phyloP scores from a whole-genome alignment of 2,797 vertebrate species.

The Acanthurus leucopareius region DNA sequence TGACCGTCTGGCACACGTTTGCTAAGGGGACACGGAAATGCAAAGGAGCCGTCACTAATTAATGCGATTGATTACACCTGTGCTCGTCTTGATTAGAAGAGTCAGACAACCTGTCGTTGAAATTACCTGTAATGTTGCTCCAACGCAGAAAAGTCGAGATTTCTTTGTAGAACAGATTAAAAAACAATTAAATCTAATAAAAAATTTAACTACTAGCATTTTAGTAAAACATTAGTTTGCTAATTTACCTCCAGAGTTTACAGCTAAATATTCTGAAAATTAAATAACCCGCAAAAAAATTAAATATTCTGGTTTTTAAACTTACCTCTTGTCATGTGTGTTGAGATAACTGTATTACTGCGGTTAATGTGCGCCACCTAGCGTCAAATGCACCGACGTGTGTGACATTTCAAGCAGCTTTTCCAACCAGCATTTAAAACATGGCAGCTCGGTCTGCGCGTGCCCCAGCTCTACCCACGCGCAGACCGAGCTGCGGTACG shows the following conservation, averaged over 20 bases:
- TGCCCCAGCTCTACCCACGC: background rate
- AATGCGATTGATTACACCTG: conserved; percentile 23
- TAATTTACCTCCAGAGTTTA: background rate
- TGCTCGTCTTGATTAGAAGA: background rate
- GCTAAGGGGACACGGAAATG: background rate
- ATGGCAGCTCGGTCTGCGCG: conserved; percentile 15
- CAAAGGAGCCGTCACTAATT: background rate
- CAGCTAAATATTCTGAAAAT: background rate
- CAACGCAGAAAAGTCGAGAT: background rate
- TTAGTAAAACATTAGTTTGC: background rate
- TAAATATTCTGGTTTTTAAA: background rate
- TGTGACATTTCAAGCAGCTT: background rate
- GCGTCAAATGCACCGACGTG: conserved; percentile 4
- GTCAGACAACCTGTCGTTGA: background rate
- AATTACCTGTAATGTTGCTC: background rate
- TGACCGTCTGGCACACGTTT: background rate
- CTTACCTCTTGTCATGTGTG: background rate
- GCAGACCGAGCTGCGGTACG: background rate
- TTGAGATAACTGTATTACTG: background rate
- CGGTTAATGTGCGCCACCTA: conserved; percentile 51
- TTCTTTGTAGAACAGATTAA: background rate
- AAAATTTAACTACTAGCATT: background rate
- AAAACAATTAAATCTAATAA: background rate
- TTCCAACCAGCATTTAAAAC: too few species aligned
- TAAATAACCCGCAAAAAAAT: background rate